These are phyloP conservation scores for Stenodera caucasica DNA, from an alignment of 2,888 invertebrate species.

Conservation along the genomic window DNA sequence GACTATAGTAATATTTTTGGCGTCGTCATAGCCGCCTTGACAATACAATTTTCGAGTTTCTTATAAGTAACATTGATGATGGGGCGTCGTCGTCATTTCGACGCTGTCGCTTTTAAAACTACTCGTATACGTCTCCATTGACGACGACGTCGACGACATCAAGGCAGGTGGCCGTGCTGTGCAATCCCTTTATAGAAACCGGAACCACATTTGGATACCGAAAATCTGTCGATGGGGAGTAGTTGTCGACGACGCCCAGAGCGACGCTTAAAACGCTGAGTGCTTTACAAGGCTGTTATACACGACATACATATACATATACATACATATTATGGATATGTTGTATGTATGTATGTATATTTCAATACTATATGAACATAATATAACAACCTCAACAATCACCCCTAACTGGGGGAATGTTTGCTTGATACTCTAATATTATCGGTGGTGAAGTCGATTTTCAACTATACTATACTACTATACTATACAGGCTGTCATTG, in stretches of 20 bases:
- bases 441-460: too few relatives aligned
- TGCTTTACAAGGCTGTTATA: slow-evolving; percentile 35
- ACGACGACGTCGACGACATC: slow-evolving; percentile 22
- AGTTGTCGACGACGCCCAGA: slow-evolving; percentile 31
- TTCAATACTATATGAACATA: too few relatives aligned
- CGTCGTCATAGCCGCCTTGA: neutral
- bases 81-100: slow-evolving; percentile 1
- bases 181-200: slow-evolving; percentile 32
- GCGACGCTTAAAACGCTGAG: slow-evolving; percentile 35
- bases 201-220: slow-evolving; percentile 36
- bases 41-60: slow-evolving; percentile 1
- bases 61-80: neutral
- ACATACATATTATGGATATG: too few relatives aligned
- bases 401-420: too few relatives aligned
- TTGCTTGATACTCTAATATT: too few relatives aligned
- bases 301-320: neutral
- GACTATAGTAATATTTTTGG: neutral
- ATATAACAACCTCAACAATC: neutral
- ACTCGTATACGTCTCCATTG: neutral
- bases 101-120: slow-evolving; percentile 9
- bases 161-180: slow-evolving; percentile 33
- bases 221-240: slow-evolving; percentile 39
- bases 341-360: too few relatives aligned
- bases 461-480: too few relatives aligned
- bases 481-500: too few relatives aligned